phyloP scores from a whole-genome alignment of 1,140 invertebrate species.

The Proctacanthus coquilletti region DNA sequence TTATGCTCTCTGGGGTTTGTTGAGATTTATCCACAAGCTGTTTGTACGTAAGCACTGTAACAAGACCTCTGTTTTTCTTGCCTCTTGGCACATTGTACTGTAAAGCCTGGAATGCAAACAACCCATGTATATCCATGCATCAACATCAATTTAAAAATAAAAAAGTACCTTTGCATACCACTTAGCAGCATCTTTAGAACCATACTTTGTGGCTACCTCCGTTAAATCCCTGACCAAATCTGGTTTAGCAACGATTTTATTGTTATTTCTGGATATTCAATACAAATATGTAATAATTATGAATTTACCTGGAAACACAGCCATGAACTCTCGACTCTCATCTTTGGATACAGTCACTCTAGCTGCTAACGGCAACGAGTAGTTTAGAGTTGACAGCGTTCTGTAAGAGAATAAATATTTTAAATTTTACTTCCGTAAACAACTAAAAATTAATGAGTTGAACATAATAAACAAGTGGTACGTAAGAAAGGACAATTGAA shows the following conservation, averaged over 20 bases:
- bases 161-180: slow-evolving; percentile 54
- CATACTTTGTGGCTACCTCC: slow-evolving; percentile 48
- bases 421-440: too few species aligned
- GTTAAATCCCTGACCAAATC: slow-evolving; percentile 70
- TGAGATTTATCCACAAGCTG: slow-evolving; percentile 39
- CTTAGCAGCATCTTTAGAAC: slow-evolving; percentile 59
- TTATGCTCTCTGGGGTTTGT: slow-evolving; percentile 61
- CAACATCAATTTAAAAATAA: too few species aligned
- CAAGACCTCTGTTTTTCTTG: slow-evolving; percentile 63
- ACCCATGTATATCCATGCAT: too few species aligned
- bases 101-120: slow-evolving; percentile 36
- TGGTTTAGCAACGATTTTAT: slow-evolving; percentile 23
- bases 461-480: too few species aligned
- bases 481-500: too few species aligned
- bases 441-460: too few species aligned
- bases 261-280: too few species aligned
- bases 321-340: slow-evolving; percentile 72
- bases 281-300: too few species aligned
- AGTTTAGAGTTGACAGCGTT: slow-evolving; percentile 26
- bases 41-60: slow-evolving; percentile 65
- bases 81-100: slow-evolving; percentile 71
- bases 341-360: slow-evolving; percentile 51
- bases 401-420: slow-evolving; percentile 14
- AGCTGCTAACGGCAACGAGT: slow-evolving; percentile 39
- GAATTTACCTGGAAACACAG: slow-evolving; percentile 54